A percentile compares a stretch with the other conserved stretches of the same genome.
These are phyloP conservation scores for Acleris emargana DNA, from an alignment of 2,888 invertebrate species.

Conservation along the genomic window DNA sequence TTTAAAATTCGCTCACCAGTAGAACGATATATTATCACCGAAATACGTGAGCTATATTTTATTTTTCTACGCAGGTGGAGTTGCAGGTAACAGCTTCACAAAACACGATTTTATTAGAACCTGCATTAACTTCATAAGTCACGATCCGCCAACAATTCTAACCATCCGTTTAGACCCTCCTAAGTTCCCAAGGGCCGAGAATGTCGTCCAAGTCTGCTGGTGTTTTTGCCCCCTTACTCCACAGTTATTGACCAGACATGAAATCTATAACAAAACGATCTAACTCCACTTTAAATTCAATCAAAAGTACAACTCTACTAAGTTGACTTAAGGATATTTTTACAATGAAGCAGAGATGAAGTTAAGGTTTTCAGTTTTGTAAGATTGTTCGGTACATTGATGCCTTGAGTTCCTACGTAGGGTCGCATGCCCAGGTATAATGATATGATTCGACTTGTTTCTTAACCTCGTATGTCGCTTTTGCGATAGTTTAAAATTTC, in stretches of 20 bases:
- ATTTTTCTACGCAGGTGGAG: neutral
- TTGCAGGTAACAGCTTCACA: neutral
- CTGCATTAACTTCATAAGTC: conserved; percentile 24
- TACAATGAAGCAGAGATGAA: conserved; percentile 8
- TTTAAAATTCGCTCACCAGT: too few relatives aligned
- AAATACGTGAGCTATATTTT: too few relatives aligned
- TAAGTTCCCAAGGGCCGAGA: conserved; percentile 62
- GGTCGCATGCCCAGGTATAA: conserved; percentile 48
- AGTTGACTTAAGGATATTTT: conserved; percentile 27
- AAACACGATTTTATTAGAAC: conserved; percentile 4
- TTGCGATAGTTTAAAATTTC: neutral
- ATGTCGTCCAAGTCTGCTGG: conserved; percentile 69
- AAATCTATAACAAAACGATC: conserved; percentile 20
- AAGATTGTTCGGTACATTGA: conserved; percentile 47
- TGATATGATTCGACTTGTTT: conserved; percentile 44
- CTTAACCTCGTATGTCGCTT: conserved; percentile 15
- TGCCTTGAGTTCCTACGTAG: conserved; percentile 50
- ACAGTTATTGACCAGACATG: conserved; percentile 66
- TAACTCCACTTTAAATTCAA: conserved; percentile 26
- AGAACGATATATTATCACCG: too few relatives aligned
- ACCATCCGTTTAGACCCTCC: conserved; percentile 61
- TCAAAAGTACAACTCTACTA: conserved; percentile 23
- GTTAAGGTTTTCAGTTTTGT: neutral
- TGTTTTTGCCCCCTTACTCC: conserved; percentile 72
- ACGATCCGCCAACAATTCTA: conserved; percentile 51